These are phyloP conservation scores for Steinernema khuongi DNA, from an alignment of 1,140 invertebrate genomes.

Conservation along the genomic window DNA sequence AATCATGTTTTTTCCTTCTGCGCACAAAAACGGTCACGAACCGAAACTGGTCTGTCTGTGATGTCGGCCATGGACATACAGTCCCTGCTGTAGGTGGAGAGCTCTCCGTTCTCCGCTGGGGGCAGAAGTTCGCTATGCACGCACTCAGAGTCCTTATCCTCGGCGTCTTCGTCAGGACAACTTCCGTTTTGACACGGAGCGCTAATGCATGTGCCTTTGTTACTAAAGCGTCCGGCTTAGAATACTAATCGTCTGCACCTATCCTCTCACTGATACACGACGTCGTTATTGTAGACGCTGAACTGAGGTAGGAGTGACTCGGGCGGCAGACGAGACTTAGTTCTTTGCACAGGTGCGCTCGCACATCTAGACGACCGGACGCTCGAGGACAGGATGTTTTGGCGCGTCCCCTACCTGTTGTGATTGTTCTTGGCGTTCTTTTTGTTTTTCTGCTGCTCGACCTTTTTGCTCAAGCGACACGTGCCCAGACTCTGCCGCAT, in stretches of 20 bases:
- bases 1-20: too few relatives aligned
- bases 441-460: constrained; percentile 50
- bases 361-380: constrained; percentile 40
- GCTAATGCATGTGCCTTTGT: constrained; percentile 18
- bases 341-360: constrained; percentile 45
- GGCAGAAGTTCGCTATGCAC: neutral
- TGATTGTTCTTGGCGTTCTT: constrained; percentile 46
- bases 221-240: neutral
- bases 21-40: too few relatives aligned
- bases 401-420: constrained; percentile 23
- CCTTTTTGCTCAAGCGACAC: constrained; percentile 51
- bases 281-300: constrained; percentile 26
- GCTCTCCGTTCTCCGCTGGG: neutral
- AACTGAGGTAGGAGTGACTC: constrained; percentile 8
- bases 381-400: neutral
- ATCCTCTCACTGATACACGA: constrained; percentile 15
- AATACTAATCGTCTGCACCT: constrained; percentile 19
- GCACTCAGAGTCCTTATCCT: neutral
- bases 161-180: neutral
- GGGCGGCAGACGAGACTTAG: constrained; percentile 25
- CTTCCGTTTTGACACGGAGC: neutral
- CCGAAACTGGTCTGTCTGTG: neutral
- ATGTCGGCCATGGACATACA: neutral
- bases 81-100: neutral
- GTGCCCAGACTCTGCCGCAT: constrained; percentile 56